phyloP scores from a whole-genome alignment of 2,113 vertebrate genomes.

The Egretta garzetta region DNA sequence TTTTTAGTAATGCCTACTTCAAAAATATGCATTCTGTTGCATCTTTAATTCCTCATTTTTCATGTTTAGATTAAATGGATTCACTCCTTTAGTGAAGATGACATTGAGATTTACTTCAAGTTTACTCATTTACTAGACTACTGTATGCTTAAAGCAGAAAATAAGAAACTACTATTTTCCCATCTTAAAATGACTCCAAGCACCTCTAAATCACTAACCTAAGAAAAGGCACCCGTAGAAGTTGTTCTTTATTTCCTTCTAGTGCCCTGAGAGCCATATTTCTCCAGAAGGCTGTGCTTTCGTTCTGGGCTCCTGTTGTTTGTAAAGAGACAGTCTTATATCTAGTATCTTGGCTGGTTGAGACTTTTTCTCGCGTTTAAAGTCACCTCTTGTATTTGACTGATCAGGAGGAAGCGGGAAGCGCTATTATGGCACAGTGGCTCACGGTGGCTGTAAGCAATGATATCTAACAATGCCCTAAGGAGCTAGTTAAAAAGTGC shows the following conservation, averaged over 20 bases:
- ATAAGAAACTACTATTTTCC: not conserved
- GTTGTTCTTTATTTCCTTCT: not conserved
- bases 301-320: not conserved
- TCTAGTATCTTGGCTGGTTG: not conserved
- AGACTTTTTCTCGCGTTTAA: constrained; percentile 54
- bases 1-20: constrained; percentile 4
- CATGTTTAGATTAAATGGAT: not conserved
- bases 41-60: not conserved
- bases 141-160: not conserved
- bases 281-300: not conserved
- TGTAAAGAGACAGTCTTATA: not conserved
- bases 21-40: not conserved
- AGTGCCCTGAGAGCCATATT: not conserved
- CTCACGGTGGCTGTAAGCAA: constrained; percentile 86
- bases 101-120: constrained; percentile 11
- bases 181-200: not conserved
- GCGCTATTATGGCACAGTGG: constrained; percentile 76
- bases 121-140: not conserved
- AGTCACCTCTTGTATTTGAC: constrained; percentile 77
- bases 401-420: constrained; percentile 86
- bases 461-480: constrained; percentile 93
- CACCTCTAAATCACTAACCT: not conserved
- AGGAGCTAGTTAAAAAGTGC: constrained; percentile 93
- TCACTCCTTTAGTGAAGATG: not conserved
- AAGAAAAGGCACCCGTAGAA: not conserved